Percentiles rank a stretch among this genome's conserved stretches.
These are phyloP conservation scores for Stenchaetothrips biformis DNA, from an alignment of 2,888 invertebrate species.

Conservation along the genomic window DNA sequence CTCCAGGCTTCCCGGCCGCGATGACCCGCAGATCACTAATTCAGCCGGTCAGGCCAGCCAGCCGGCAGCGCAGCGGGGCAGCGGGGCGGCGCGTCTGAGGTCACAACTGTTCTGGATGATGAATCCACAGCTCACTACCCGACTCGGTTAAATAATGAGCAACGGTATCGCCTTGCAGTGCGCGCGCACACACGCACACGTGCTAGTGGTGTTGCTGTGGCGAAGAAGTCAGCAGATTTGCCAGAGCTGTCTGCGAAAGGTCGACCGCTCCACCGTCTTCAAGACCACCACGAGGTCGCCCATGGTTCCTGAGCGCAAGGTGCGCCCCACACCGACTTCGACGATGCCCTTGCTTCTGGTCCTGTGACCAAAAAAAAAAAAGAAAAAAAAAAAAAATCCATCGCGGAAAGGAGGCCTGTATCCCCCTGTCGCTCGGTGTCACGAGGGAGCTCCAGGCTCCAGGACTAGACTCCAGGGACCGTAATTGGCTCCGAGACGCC, in stretches of 20 bases:
- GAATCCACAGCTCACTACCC: slow-evolving; percentile 15
- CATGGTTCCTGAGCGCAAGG: too few relatives aligned
- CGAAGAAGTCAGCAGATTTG: not conserved
- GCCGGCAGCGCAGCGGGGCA: not conserved
- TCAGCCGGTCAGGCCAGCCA: not conserved
- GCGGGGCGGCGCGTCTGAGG: not conserved
- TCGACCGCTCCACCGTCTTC: too few relatives aligned
- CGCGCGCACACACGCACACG: not conserved
- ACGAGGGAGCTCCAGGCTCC: too few relatives aligned
- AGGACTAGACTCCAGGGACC: too few relatives aligned
- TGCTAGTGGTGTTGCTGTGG: not conserved
- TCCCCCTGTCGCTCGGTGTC: too few relatives aligned
- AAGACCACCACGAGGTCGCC: too few relatives aligned
- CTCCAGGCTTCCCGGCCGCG: not conserved
- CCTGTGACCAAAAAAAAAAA: too few relatives aligned
- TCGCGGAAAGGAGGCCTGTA: too few relatives aligned
- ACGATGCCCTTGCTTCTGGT: too few relatives aligned
- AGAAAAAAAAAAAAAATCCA: too few relatives aligned
- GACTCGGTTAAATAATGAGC: slow-evolving; percentile 9
- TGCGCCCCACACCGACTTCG: too few relatives aligned
- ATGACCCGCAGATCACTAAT: not conserved
- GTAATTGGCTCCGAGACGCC: not conserved
- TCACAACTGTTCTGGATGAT: slow-evolving; percentile 19
- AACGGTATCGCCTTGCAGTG: slow-evolving; percentile 10
- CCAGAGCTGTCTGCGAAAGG: too few relatives aligned